Conservation (phyloP, 37 sponge, comb jelly and placozoan genomes). For the Theonella swinhoei region DNA sequence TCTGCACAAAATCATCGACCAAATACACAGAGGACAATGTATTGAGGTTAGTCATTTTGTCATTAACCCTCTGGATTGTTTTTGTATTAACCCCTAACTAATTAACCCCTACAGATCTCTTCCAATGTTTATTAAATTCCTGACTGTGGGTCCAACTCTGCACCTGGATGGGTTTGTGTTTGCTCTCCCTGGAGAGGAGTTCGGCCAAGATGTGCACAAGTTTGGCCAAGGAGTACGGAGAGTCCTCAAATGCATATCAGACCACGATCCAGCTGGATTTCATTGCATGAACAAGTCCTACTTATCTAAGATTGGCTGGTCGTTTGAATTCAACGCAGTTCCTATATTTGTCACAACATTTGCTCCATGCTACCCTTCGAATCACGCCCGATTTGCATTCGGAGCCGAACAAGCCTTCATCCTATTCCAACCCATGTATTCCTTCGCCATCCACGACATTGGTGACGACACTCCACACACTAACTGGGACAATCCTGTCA, state of each 20-base stretch:
- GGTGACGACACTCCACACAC: slow-evolving; percentile 80
- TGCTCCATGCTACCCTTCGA: slow-evolving; percentile 83
- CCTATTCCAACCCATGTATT: slow-evolving; percentile 87
- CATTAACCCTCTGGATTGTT: not conserved
- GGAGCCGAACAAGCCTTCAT: slow-evolving; percentile 68
- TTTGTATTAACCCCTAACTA: too few species aligned
- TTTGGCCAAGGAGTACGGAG: slow-evolving; percentile 77
- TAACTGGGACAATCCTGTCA: slow-evolving; percentile 81
- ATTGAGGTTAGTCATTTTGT: slow-evolving; percentile 3
- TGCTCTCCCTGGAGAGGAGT: slow-evolving; percentile 69
- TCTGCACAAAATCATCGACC: not conserved
- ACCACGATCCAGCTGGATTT: slow-evolving; percentile 67
- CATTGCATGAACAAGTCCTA: slow-evolving; percentile 84
- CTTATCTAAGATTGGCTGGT: slow-evolving; percentile 70
- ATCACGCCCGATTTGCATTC: slow-evolving; percentile 72
- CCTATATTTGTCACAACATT: slow-evolving; percentile 84
- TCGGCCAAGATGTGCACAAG: slow-evolving; percentile 48
- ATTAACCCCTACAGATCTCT: slow-evolving; percentile 63
- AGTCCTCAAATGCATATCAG: slow-evolving; percentile 69
- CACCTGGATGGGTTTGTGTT: slow-evolving; percentile 87
- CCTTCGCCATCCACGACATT: slow-evolving; percentile 79
- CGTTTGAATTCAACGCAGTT: slow-evolving; percentile 55
- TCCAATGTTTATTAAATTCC: slow-evolving; percentile 72
- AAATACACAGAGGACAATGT: slow-evolving; percentile 18
- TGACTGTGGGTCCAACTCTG: slow-evolving; percentile 40